Evolutionary conservation across 2,797 vertebrate species (phyloP).

Genomic region (Helostoma temminkii): DNA sequence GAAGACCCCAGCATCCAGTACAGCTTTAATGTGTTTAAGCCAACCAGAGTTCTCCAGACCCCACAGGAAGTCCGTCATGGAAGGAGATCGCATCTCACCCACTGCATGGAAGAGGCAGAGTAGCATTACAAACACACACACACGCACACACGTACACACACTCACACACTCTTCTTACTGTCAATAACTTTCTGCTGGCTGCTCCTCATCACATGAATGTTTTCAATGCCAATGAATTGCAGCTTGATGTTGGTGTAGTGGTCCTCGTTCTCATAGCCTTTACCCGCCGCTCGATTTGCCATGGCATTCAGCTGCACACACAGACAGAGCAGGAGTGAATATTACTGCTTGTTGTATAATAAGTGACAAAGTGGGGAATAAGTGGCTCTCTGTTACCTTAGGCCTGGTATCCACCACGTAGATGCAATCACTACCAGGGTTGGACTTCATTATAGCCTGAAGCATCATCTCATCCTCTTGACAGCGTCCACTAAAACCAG

Average conservation of each 20-base stretch:
- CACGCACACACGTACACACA: neutral
- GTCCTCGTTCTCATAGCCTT: constrained; percentile 97
- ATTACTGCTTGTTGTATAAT: neutral
- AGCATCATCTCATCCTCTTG: constrained; percentile 97
- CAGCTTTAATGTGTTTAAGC: constrained; percentile 96
- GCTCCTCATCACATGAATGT: constrained; percentile 98
- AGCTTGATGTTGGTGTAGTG: constrained; percentile 98
- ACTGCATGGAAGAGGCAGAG: constrained; percentile 59
- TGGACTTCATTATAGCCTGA: constrained; percentile 93
- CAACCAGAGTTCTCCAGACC: constrained; percentile 96
- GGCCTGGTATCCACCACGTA: constrained; percentile 97
- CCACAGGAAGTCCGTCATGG: constrained; percentile 96
- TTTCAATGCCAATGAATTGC: constrained; percentile 97
- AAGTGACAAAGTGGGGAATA: neutral
- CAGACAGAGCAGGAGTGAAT: neutral
- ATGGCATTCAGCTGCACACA: constrained; percentile 92
- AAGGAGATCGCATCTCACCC: constrained; percentile 89
- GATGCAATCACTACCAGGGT: constrained; percentile 92
- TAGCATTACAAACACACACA: neutral
- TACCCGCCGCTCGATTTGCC: constrained; percentile 96
- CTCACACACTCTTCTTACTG: constrained; percentile 73
- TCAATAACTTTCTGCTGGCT: constrained; percentile 97
- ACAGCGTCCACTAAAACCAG: constrained; percentile 95
- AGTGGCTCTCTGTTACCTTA: constrained; percentile 82
- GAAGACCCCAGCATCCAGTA: constrained; percentile 94